phyloP scores from a whole-genome alignment of 2,797 vertebrate genomes.

The Gymnocypris eckloni region DNA sequence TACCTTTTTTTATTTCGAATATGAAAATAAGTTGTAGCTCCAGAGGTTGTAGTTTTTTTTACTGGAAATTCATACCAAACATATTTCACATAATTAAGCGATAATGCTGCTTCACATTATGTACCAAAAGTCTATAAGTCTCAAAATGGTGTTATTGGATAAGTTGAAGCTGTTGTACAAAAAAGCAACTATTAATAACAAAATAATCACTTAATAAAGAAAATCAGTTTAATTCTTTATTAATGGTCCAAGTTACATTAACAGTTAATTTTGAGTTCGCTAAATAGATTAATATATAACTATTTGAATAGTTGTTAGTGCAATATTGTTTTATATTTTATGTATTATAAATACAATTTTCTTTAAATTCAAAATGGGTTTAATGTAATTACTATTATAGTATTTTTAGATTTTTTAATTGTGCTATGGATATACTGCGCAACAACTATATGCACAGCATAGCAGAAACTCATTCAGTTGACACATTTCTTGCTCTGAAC shows the following conservation, averaged over 20 bases:
- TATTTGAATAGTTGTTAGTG: not conserved
- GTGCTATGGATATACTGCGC: not conserved
- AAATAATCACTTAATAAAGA: not conserved
- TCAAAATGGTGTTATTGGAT: not conserved
- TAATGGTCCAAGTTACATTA: not conserved
- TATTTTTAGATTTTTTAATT: not conserved
- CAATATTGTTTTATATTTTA: not conserved
- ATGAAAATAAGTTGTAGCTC: not conserved
- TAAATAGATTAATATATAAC: not conserved
- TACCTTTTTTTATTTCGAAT: not conserved
- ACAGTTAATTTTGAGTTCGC: not conserved
- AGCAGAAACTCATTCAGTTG: not conserved
- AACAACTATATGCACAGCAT: not conserved
- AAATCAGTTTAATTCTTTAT: not conserved
- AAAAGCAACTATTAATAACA: no score
- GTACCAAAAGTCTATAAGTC: not conserved
- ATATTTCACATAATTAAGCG: not conserved
- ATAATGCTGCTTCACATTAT: not conserved
- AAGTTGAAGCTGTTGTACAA: not conserved
- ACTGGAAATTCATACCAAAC: not conserved
- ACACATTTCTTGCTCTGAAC: not conserved
- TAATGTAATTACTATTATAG: not conserved
- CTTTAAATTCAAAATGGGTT: not conserved
- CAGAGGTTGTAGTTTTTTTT: not conserved
- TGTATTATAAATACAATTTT: not conserved